phyloP scores from a whole-genome alignment of 2,888 invertebrate genomes.

The Barypeithes pellucidus region DNA sequence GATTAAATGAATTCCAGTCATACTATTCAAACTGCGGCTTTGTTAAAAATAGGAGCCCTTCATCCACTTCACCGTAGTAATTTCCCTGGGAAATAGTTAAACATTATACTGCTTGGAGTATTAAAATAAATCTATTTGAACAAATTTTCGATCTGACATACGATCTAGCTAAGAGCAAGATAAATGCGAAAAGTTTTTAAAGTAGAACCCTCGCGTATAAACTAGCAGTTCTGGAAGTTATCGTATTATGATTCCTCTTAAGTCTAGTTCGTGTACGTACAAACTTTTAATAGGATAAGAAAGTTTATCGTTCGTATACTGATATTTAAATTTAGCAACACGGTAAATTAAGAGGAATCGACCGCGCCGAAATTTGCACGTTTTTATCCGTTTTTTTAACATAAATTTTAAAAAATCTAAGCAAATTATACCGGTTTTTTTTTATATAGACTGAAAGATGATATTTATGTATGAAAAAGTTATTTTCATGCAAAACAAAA shows the following conservation, averaged over 20 bases:
- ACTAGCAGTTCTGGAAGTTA: background rate
- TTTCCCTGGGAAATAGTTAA: background rate
- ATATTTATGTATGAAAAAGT: too few relatives aligned
- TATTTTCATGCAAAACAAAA: too few relatives aligned
- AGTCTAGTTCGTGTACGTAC: background rate
- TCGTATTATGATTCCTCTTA: background rate
- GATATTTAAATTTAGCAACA: background rate
- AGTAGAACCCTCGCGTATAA: background rate
- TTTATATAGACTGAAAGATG: too few relatives aligned
- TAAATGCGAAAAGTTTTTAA: background rate
- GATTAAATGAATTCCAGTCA: too few relatives aligned
- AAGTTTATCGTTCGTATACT: background rate
- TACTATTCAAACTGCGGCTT: too few relatives aligned
- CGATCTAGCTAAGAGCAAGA: background rate
- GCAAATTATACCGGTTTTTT: too few relatives aligned
- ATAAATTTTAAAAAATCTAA: too few relatives aligned
- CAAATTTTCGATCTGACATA: background rate
- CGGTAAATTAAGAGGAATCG: too few relatives aligned
- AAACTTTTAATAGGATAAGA: constrained; percentile 3
- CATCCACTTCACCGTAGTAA: too few relatives aligned
- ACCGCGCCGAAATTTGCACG: too few relatives aligned
- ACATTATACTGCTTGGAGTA: background rate
- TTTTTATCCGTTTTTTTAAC: too few relatives aligned
- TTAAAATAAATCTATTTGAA: background rate
- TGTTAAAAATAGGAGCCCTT: too few relatives aligned